Evolutionary conservation across 2,888 invertebrate species (phyloP), one percentile per base, ranked within the genome.

Genomic region (Epistrophe grossulariae): DNA sequence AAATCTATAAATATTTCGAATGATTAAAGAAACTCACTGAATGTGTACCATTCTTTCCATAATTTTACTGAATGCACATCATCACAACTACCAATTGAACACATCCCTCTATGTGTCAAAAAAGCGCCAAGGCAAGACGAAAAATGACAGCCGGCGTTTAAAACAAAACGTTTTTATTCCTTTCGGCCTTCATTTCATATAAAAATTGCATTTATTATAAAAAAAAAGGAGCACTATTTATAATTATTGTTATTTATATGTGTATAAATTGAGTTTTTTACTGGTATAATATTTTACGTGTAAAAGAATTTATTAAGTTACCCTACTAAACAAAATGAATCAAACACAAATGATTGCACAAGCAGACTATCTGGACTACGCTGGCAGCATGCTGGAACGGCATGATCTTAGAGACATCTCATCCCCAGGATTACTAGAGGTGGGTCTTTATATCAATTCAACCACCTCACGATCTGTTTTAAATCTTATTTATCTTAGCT

Each of bases 311-410:
- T 48, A 62, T 4, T 17, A 66, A 48, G n/a, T 28, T n/a, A 19
- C 15, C 50, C 40, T 70, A 59, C 6, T 15, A 57, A 59, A 64
- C 19, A 83, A 81, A 68, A 92, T 92, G 92, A 90, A 90, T 79
- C 88, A 84, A 60, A 90, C 90, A 59, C 90, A 90, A 80, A 87
- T 89, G 78, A 85, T 89, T 52, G 88, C 89, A 7, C 94, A 94
- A 91, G 91, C 94, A 55, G 96, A 96, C 90, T 94, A 95, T 73
- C 93, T 97, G 89, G 97, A 97, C 93, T 93, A 96, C 89, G 97
- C 97, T 66, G 97, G 97, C 52, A 95, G 95, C 91, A 96, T 96
- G 93, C 93, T 98, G 50, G 97, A 98, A 91, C 96, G 95, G 92
- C 96, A 96, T 74, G 92, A 93, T 79, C 88, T 89, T 57, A 89